phyloP scores from a whole-genome alignment of 2,888 invertebrate species.

The Eupithecia insigniata region DNA sequence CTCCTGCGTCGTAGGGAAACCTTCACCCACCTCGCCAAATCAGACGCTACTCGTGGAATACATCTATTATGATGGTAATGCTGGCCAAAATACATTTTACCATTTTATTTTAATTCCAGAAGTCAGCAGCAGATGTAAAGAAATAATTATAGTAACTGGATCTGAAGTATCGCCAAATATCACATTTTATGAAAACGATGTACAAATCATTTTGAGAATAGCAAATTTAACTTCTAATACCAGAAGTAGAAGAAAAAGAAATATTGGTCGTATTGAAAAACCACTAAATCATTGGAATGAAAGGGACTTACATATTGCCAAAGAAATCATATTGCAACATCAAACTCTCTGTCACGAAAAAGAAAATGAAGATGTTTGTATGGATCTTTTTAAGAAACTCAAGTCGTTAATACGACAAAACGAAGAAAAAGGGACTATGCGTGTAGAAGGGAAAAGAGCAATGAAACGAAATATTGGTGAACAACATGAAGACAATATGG shows the following conservation, averaged over 20 bases:
- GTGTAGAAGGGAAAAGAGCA: constrained; percentile 24
- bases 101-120: constrained; percentile 50
- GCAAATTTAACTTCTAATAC: constrained; percentile 56
- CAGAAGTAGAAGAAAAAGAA: constrained; percentile 55
- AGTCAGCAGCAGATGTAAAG: constrained; percentile 52
- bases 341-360: constrained; percentile 63
- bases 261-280: constrained; percentile 28
- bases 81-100: neutral
- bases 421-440: constrained; percentile 6
- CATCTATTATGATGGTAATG: too few relatives aligned
- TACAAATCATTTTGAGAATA: constrained; percentile 58
- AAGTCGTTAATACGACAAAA: constrained; percentile 47
- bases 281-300: constrained; percentile 49
- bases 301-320: constrained; percentile 58
- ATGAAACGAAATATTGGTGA: constrained; percentile 21
- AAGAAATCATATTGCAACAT: constrained; percentile 66
- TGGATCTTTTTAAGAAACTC: constrained; percentile 64
- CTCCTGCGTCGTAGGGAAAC: too few relatives aligned
- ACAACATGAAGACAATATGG: constrained; percentile 17
- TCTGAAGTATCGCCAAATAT: constrained; percentile 58
- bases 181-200: constrained; percentile 54
- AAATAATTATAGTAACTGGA: constrained; percentile 65
- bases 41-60: too few relatives aligned
- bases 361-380: constrained; percentile 63
- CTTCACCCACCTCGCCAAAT: too few relatives aligned